Evolutionary conservation across 2,888 invertebrate species (phyloP).

Genomic region (Macrosoma leucophasiata): DNA sequence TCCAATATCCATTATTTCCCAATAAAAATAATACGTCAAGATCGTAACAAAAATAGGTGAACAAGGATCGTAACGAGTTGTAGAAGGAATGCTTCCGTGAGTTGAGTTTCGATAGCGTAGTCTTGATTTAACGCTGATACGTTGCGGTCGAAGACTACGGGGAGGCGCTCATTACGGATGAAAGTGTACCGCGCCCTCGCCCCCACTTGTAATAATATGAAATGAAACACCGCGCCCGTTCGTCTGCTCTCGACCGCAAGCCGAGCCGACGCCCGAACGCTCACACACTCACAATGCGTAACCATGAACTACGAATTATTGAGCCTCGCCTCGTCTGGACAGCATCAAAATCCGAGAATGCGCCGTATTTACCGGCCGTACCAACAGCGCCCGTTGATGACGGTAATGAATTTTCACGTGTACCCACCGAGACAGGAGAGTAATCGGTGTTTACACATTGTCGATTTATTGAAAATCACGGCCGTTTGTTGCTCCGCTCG

Average conservation of each 20-base stretch:
- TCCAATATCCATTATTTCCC: no score
- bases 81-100: no score
- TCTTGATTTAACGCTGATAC: conserved; percentile 41
- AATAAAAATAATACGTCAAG: no score
- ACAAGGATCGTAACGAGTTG: no score
- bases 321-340: conserved; percentile 3
- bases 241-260: conserved; percentile 54
- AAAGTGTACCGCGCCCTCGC: conserved; percentile 49
- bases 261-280: conserved; percentile 37
- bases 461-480: conserved; percentile 17
- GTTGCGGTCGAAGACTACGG: conserved; percentile 45
- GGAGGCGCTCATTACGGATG: conserved; percentile 54
- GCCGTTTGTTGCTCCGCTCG: conserved; percentile 13
- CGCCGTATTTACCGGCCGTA: background rate
- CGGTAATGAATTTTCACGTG: conserved; percentile 23
- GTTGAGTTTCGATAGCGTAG: conserved; percentile 19
- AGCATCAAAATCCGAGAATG: conserved; percentile 16
- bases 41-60: no score
- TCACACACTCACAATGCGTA: conserved; percentile 40
- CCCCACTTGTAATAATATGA: conserved; percentile 52
- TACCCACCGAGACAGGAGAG: conserved; percentile 22
- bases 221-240: conserved; percentile 53
- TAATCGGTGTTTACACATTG: conserved; percentile 25
- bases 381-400: conserved; percentile 9
- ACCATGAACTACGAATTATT: conserved; percentile 52